Percentiles rank a stretch among this genome's conserved stretches.
phyloP scores from a whole-genome alignment of 2,113 vertebrate species.

The Octodon degus region DNA sequence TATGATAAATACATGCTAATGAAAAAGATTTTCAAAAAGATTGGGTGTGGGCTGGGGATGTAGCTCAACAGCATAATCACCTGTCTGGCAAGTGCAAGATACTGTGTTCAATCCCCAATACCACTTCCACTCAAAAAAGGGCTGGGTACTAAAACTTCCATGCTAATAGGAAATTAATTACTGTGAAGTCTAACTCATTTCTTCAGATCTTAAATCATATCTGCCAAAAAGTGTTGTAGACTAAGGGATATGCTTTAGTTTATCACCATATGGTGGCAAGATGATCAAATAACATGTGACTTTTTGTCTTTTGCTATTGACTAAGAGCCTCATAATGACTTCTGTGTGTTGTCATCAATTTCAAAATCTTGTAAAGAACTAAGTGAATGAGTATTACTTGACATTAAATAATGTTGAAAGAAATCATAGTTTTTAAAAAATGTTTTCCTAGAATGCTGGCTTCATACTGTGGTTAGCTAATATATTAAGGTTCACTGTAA shows the following conservation, averaged over 20 bases:
- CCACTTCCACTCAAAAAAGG: no score
- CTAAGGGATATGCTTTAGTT: neutral
- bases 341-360: neutral
- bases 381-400: neutral
- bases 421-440: neutral
- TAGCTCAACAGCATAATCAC: no score
- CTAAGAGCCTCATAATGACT: neutral
- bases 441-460: neutral
- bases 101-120: no score
- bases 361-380: neutral
- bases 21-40: neutral
- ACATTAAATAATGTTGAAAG: neutral
- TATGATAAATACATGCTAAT: neutral
- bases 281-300: neutral
- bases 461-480: neutral
- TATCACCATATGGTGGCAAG: neutral
- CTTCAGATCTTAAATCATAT: neutral
- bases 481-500: neutral
- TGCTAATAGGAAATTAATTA: neutral
- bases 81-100: no score
- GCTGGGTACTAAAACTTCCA: neutral
- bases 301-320: conserved; percentile 13
- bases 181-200: neutral
- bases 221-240: neutral
- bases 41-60: no score